Percentiles rank a stretch among this genome's conserved stretches.
These are phyloP conservation scores for Aphaenogaster ashmeadi DNA, from an alignment of 1,140 invertebrate species.

Conservation along the genomic window DNA sequence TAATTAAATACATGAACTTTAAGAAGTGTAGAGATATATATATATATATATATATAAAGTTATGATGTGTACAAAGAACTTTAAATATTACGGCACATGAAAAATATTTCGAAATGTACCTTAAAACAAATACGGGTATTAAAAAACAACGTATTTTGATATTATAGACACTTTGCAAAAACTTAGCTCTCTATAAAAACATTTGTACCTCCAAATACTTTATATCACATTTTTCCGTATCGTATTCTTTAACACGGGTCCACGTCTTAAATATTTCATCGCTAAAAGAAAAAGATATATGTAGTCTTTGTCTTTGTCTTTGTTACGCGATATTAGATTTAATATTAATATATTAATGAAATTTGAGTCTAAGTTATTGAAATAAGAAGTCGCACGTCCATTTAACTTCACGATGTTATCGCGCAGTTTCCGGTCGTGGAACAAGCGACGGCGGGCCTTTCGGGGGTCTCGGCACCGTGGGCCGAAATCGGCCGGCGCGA, in stretches of 20 bases:
- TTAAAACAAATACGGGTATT: not conserved
- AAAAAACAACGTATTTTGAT: not conserved
- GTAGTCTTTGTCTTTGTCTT: too few species aligned
- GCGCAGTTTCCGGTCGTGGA: not conserved
- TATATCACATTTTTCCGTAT: not conserved
- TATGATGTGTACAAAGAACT: not conserved
- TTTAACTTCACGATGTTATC: not conserved
- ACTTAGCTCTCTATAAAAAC: not conserved
- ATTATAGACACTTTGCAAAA: not conserved
- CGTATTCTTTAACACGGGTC: not conserved
- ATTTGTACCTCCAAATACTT: not conserved
- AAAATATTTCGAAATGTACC: not conserved
- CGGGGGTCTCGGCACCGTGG: slow-evolving; percentile 18
- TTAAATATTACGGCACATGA: not conserved
- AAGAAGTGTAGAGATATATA: not conserved
- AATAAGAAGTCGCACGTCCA: not conserved
- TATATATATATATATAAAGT: not conserved
- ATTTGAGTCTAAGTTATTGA: not conserved
- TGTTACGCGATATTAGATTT: not conserved
- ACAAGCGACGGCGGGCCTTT: slow-evolving; percentile 21
- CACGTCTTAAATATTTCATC: not conserved
- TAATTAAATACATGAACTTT: not conserved
- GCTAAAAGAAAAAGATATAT: not conserved
- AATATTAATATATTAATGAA: not conserved
- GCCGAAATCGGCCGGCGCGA: slow-evolving; percentile 61